Conservation (phyloP, 1,140 invertebrate species). For the Colletes latitarsis region DNA sequence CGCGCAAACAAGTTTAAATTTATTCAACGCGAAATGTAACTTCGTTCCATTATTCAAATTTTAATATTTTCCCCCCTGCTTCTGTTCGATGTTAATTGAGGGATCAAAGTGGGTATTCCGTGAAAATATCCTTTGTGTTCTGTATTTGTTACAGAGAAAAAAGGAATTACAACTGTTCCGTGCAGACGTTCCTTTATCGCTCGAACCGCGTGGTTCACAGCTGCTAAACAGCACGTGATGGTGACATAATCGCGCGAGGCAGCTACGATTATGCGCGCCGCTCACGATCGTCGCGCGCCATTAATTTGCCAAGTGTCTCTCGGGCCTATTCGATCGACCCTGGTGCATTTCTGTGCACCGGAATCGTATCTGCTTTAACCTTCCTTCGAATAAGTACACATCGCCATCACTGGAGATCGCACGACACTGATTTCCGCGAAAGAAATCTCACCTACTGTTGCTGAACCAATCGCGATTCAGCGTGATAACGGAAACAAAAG, state of each 20-base stretch:
- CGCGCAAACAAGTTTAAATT: too few species aligned
- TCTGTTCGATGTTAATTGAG: too few species aligned
- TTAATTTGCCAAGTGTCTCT: constrained; percentile 16
- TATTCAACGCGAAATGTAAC: too few species aligned
- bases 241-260: constrained; percentile 19
- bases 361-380: not conserved
- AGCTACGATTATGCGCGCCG: constrained; percentile 1
- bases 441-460: too few species aligned
- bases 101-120: not conserved
- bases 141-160: not conserved
- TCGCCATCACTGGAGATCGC: too few species aligned
- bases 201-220: not conserved
- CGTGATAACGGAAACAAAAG: not conserved
- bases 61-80: too few species aligned
- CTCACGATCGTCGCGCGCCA: constrained; percentile 22
- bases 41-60: too few species aligned
- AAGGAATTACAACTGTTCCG: not conserved
- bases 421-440: too few species aligned
- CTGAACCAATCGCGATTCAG: not conserved
- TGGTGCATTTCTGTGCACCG: not conserved
- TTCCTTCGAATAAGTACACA: not conserved
- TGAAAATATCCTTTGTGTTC: not conserved
- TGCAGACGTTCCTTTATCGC: constrained; percentile 7
- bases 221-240: constrained; percentile 7
- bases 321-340: constrained; percentile 1